Conservation (phyloP, 2,113 vertebrate genomes). For the Macquaria ambigua region DNA sequence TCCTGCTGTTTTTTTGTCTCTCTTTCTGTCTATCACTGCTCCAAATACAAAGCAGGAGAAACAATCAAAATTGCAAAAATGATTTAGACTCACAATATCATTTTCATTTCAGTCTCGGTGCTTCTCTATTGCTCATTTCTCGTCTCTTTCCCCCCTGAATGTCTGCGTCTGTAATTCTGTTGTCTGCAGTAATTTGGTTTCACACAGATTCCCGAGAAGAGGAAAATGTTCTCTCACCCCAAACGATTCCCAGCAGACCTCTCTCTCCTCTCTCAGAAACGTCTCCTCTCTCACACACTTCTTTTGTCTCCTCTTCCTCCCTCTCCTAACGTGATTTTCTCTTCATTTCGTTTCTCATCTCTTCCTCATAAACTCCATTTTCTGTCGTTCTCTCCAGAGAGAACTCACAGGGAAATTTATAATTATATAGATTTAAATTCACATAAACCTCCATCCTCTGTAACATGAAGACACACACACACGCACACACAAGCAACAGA, state of each 20-base stretch:
- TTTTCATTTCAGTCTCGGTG: slow-evolving; percentile 51
- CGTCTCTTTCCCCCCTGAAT: slow-evolving; percentile 4
- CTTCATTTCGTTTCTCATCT: slow-evolving; percentile 55
- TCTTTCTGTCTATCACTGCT: neutral
- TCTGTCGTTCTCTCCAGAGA: slow-evolving; percentile 33
- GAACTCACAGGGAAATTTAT: slow-evolving; percentile 39
- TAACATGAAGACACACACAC: neutral
- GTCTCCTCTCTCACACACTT: slow-evolving; percentile 30
- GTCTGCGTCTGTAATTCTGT: slow-evolving; percentile 54
- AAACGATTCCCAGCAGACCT: slow-evolving; percentile 66
- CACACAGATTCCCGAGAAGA: slow-evolving; percentile 56
- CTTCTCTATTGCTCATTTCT: slow-evolving; percentile 5
- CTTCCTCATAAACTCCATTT: slow-evolving; percentile 54
- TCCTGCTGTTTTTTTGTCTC: neutral
- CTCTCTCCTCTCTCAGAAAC: slow-evolving; percentile 36
- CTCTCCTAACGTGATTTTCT: slow-evolving; percentile 54
- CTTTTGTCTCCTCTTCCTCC: slow-evolving; percentile 38
- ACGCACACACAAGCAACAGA: neutral
- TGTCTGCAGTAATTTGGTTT: slow-evolving; percentile 73
- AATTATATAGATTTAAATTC: slow-evolving; percentile 51
- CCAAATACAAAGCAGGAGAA: slow-evolving; percentile 44
- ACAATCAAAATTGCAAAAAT: slow-evolving; percentile 37
- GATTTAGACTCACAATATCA: slow-evolving; percentile 56
- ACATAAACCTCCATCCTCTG: slow-evolving; percentile 1
- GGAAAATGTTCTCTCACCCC: slow-evolving; percentile 61